Percentiles rank a stretch among this genome's conserved stretches.
Evolutionary conservation across 2,113 vertebrate genomes (phyloP).

Genomic region (Varanus salvator): DNA sequence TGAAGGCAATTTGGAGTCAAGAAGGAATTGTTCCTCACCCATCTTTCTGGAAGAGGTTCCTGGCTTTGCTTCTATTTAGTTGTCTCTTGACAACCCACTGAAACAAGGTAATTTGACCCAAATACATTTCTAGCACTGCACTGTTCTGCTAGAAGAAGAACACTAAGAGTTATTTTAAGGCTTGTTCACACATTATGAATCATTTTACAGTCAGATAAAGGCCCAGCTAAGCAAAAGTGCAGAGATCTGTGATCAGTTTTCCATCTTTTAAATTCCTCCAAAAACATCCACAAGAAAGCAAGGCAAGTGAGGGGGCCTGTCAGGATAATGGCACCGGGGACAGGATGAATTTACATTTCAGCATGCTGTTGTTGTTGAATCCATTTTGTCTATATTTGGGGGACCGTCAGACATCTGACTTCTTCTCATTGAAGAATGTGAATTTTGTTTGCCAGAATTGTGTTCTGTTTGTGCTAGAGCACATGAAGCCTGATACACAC

Average conservation of each 20-base stretch:
- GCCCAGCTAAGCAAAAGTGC: neutral
- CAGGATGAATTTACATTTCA: too few species aligned
- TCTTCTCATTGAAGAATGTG: too few species aligned
- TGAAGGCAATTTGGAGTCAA: neutral
- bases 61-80: neutral
- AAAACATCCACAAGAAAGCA: too few species aligned
- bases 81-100: neutral
- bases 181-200: neutral
- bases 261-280: neutral
- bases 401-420: too few species aligned
- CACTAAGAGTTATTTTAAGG: neutral
- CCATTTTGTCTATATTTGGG: too few species aligned
- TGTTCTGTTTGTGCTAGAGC: too few species aligned
- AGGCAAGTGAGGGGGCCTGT: neutral
- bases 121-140: neutral
- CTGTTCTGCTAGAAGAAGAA: neutral
- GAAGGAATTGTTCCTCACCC: neutral
- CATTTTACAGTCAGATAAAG: neutral
- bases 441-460: too few species aligned
- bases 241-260: neutral
- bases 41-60: accelerated
- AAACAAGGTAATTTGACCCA: neutral
- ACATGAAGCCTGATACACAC: too few species aligned
- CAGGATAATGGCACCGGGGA: neutral
- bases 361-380: too few species aligned